Conservation (phyloP, 37 sponge, comb jelly and placozoan species). For the Spongia lamella region DNA sequence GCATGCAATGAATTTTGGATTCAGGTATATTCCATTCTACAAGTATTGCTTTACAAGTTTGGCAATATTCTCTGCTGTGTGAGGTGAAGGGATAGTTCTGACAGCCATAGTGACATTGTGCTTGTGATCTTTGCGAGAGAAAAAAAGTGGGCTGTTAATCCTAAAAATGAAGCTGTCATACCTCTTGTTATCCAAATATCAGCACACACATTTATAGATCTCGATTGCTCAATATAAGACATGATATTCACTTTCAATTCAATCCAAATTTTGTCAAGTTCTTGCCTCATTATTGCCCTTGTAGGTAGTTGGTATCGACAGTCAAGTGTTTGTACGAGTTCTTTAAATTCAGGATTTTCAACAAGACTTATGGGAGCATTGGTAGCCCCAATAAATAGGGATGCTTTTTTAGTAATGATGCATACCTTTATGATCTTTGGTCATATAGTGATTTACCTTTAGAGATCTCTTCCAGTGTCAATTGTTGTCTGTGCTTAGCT, state of each 20-base stretch:
- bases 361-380: conserved; percentile 7
- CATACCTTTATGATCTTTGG: neutral
- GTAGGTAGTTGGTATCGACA: neutral
- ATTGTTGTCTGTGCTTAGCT: conserved; percentile 1
- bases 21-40: conserved; percentile 13
- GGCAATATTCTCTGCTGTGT: neutral
- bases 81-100: neutral
- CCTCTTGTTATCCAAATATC: conserved; percentile 30
- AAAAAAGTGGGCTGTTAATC: conserved; percentile 26
- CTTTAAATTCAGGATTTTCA: conserved; percentile 3
- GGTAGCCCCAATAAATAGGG: conserved; percentile 12
- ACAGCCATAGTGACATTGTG: conserved; percentile 26
- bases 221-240: neutral
- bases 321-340: neutral
- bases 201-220: too few relatives aligned
- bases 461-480: neutral
- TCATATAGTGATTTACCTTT: neutral
- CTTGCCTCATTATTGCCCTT: neutral
- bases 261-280: neutral
- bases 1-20: neutral
- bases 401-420: neutral
- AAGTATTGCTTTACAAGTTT: conserved; percentile 2
- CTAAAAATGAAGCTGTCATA: conserved; percentile 21
- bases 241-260: conserved; percentile 15
- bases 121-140: neutral